These are phyloP conservation scores for Cynopterus sphinx DNA, from an alignment of 2,797 vertebrate genomes.

Conservation along the genomic window DNA sequence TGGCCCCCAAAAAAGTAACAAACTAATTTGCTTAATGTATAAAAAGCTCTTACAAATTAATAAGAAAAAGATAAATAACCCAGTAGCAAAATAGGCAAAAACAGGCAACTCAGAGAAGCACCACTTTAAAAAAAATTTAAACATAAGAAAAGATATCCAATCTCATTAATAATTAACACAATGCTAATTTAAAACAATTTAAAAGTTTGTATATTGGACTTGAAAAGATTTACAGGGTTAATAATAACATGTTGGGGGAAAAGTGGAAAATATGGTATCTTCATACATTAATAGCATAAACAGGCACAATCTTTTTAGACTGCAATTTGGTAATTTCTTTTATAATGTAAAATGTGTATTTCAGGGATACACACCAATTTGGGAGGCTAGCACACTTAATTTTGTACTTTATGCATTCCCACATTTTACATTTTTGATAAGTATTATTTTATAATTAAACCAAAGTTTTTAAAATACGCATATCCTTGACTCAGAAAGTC, in stretches of 20 bases:
- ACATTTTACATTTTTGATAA: neutral
- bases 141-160: neutral
- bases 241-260: neutral
- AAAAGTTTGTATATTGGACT: neutral
- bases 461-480: neutral
- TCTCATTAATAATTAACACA: constrained; percentile 31
- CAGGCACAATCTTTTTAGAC: neutral
- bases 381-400: neutral
- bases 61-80: neutral
- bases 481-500: neutral
- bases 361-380: neutral
- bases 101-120: neutral
- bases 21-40: neutral
- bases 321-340: neutral
- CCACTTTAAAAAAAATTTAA: neutral
- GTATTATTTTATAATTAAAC: neutral
- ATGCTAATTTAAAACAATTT: neutral
- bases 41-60: constrained; percentile 26
- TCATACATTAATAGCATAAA: neutral
- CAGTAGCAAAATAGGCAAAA: constrained; percentile 14
- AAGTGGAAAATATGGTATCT: neutral
- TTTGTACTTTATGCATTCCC: neutral
- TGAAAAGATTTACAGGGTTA: constrained; percentile 33
- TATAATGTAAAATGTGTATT: neutral
- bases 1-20: neutral